A percentile compares a stretch with the other conserved stretches of the same genome.
Conservation (phyloP, 2,888 invertebrate genomes). For the Hofmannophila pseudospretella region DNA sequence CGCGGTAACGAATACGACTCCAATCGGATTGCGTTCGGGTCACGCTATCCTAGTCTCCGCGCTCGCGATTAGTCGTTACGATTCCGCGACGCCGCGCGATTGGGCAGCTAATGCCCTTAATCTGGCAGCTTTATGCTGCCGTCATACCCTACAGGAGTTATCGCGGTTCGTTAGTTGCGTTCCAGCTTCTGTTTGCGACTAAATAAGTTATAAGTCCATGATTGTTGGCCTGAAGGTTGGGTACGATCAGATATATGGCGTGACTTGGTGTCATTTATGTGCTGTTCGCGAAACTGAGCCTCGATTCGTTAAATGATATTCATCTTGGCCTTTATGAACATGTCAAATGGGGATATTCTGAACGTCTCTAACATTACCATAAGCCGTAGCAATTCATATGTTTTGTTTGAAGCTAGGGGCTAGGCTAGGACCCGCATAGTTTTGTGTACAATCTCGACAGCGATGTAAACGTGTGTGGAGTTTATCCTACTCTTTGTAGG, state of each 20-base stretch:
- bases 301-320: constrained; percentile 75
- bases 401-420: constrained; percentile 14
- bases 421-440: constrained; percentile 52
- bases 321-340: constrained; percentile 74
- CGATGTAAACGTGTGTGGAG: constrained; percentile 13
- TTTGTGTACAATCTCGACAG: constrained; percentile 37
- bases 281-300: constrained; percentile 59
- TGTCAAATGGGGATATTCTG: constrained; percentile 54
- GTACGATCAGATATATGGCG: constrained; percentile 73
- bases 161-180: constrained; percentile 67
- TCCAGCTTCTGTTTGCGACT: constrained; percentile 66
- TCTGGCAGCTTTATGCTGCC: constrained; percentile 59
- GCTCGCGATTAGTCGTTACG: constrained; percentile 67
- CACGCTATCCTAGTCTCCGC: constrained; percentile 73
- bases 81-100: constrained; percentile 64
- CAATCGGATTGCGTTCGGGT: constrained; percentile 74
- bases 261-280: constrained; percentile 73
- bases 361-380: constrained; percentile 12
- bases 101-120: constrained; percentile 61
- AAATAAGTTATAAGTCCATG: constrained; percentile 74
- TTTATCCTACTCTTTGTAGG: constrained; percentile 6
- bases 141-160: constrained; percentile 65
- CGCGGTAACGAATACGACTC: constrained; percentile 72
- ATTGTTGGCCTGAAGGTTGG: constrained; percentile 61
- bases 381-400: constrained; percentile 20